Evolutionary conservation across 2,797 vertebrate species (phyloP), one percentile per base, ranked within the genome.

Genomic region (Synaphobranchus kaupii): DNA sequence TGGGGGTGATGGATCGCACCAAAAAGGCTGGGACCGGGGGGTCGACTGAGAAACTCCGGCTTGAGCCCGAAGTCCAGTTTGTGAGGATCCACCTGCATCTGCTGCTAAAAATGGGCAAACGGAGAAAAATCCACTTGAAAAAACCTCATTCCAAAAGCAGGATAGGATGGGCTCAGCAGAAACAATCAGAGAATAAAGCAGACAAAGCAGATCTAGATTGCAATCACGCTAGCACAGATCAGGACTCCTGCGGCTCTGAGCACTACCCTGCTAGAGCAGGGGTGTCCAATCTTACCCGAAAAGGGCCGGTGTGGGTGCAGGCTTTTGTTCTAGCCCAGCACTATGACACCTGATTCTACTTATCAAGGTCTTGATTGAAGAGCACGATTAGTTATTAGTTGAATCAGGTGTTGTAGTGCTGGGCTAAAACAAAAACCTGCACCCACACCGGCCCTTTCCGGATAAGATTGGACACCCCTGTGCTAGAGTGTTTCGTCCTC

Each of bases 61-160:
- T 99, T 99, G 93, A 99, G 94, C 89, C 99, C 98, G 0, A 99
- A 99, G 95, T 99, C 99, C 91, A 99, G 95, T 92, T 99, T 99
- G 95, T 99, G 98, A 15, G 98, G 99, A 92, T 99, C 99, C 83
- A 97, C 97, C 94, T 99, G 99, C 98, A 99, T 98, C 96, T 99
- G 98, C 95, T 99, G 99, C 98, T 99, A 91, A 92, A 97, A 95
- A 48, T 89, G n/a, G 92, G 54, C 89, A 95, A 71, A 92, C 10
- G 34, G 9, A 89, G 91, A 90, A 88, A 90, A 34, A 50, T 34
- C 25, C 85, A 86, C 58, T 85, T 90, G 81, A 88, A 76, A 90
- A 80, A 84, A 68, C 34, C 20, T 56, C 13, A 85, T 54, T 15
- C 25, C 39, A 12, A 68, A 71, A 22, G 6, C 12, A 15, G 8